Conservation (phyloP, 1,140 invertebrate species). For the Scylla paramamosain region DNA sequence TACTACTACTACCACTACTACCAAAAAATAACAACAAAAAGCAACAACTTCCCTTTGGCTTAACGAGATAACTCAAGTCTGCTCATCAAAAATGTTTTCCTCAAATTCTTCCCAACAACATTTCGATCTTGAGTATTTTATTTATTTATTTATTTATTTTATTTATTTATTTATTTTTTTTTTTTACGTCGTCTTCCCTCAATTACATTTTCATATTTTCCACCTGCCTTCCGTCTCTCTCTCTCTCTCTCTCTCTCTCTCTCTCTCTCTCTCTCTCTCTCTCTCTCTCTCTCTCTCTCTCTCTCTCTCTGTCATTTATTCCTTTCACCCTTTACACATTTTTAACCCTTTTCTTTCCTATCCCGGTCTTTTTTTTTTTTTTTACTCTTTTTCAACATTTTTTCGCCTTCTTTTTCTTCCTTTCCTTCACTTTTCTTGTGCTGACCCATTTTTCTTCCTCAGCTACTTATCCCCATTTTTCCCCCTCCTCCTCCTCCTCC, state of each 20-base stretch:
- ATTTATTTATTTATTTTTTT: neutral
- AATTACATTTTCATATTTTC: neutral
- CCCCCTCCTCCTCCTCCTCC: neutral
- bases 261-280: no score
- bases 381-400: neutral
- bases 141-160: neutral
- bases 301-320: no score
- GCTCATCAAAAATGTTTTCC: neutral
- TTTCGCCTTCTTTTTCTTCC: neutral
- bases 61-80: no score
- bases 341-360: neutral
- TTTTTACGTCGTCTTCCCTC: neutral
- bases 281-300: no score
- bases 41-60: no score
- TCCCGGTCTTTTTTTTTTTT: neutral
- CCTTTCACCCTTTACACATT: no score
- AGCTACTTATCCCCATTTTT: neutral
- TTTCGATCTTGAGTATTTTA: neutral
- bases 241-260: no score
- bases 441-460: conserved; percentile 10
- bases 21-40: no score
- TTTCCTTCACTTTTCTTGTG: neutral
- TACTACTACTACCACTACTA: neutral
- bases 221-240: neutral
- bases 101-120: neutral